phyloP scores from a whole-genome alignment of 2,888 invertebrate genomes.

The Pyrrhia umbra region DNA sequence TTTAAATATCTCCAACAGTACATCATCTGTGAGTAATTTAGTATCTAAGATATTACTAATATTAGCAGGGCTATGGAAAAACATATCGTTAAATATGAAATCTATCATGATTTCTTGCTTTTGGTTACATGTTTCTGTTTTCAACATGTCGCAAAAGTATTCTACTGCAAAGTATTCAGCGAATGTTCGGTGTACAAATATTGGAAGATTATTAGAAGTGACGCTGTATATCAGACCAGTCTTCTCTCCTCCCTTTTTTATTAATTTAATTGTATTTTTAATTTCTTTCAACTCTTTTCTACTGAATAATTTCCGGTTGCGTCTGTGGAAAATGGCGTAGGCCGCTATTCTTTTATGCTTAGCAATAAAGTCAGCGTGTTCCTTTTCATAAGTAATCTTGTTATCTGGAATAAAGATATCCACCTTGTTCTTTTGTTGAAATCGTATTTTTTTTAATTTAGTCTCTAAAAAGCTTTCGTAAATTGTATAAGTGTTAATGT shows the following conservation, averaged over 20 bases:
- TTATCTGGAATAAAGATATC: constrained; percentile 34
- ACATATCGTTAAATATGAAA: constrained; percentile 4
- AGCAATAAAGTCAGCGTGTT: constrained; percentile 28
- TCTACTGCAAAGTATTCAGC: constrained; percentile 49
- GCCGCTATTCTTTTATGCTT: constrained; percentile 47
- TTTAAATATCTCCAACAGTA: background rate
- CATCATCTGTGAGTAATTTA: constrained; percentile 4
- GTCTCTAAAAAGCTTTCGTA: constrained; percentile 46
- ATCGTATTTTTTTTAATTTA: constrained; percentile 39
- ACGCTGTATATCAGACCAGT: constrained; percentile 39
- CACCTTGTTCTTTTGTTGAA: constrained; percentile 43
- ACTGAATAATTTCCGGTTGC: constrained; percentile 12
- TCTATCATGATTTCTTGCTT: background rate
- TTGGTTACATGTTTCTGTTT: constrained; percentile 1
- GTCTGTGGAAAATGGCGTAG: constrained; percentile 23
- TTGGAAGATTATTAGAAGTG: constrained; percentile 25
- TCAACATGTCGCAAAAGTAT: constrained; percentile 41
- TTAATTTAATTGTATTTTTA: constrained; percentile 4
- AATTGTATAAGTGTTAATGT: constrained; percentile 26
- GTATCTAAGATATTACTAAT: constrained; percentile 5
- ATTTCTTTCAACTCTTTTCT: constrained; percentile 20
- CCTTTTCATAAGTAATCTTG: constrained; percentile 33
- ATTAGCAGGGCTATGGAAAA: background rate
- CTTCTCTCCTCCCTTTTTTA: constrained; percentile 38
- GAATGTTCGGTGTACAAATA: constrained; percentile 42